phyloP scores from a whole-genome alignment of 2,113 vertebrate genomes.

The Chaenogobius annularis region DNA sequence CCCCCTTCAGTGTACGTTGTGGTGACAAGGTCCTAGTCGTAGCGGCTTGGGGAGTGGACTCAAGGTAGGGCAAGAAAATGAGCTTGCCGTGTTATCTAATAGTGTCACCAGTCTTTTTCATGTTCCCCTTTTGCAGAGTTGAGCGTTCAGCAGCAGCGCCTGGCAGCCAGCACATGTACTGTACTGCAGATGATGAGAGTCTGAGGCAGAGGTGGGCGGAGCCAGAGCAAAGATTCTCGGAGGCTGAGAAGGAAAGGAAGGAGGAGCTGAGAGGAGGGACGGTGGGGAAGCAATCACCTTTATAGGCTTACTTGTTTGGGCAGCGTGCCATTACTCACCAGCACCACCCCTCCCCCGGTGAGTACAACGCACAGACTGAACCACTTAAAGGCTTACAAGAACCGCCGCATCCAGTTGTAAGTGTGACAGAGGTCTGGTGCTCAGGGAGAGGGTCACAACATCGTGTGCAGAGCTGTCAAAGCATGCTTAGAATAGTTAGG shows the following conservation, averaged over 20 bases:
- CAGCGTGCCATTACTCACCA: constrained; percentile 46
- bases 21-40: constrained; percentile 43
- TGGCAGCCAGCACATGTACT: constrained; percentile 44
- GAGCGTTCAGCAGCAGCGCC: constrained; percentile 11
- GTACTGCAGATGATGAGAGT: constrained; percentile 47
- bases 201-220: constrained; percentile 47
- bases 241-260: constrained; percentile 31
- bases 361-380: constrained; percentile 37
- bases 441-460: constrained; percentile 1
- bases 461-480: not conserved
- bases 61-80: constrained; percentile 14
- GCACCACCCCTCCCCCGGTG: constrained; percentile 4
- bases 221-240: constrained; percentile 18
- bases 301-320: constrained; percentile 43
- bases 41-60: constrained; percentile 38
- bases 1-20: constrained; percentile 57
- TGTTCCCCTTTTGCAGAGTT: not conserved
- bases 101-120: constrained; percentile 39
- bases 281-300: constrained; percentile 58
- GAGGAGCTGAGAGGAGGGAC: constrained; percentile 38
- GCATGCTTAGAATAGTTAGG: not conserved
- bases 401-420: constrained; percentile 26
- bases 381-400: constrained; percentile 35
- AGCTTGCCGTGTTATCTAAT: constrained; percentile 26
- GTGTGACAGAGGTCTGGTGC: constrained; percentile 28